These are phyloP conservation scores for Listronotus bonariensis DNA, from an alignment of 1,140 invertebrate genomes.

Conservation along the genomic window DNA sequence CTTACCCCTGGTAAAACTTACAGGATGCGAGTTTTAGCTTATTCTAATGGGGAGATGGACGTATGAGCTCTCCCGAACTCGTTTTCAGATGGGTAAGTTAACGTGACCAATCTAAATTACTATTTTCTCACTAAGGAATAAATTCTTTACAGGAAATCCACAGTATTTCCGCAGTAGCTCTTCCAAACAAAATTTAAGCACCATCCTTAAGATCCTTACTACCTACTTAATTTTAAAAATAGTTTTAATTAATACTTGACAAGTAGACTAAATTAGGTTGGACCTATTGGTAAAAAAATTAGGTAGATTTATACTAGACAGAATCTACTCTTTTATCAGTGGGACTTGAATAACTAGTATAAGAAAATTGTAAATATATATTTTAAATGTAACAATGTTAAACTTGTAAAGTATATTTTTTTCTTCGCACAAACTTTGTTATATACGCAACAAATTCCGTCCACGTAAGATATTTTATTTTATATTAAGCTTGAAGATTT, in stretches of 20 bases:
- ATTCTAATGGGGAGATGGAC: constrained; percentile 93
- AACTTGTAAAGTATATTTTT: too few relatives aligned
- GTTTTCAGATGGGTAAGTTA: constrained; percentile 78
- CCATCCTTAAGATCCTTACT: background rate
- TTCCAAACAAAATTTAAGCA: constrained; percentile 1
- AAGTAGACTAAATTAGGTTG: too few relatives aligned
- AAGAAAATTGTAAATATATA: too few relatives aligned
- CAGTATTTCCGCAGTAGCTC: constrained; percentile 38
- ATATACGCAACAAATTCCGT: background rate
- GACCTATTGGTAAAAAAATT: too few relatives aligned
- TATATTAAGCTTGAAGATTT: background rate
- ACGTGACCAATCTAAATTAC: background rate
- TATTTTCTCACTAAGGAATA: too few relatives aligned
- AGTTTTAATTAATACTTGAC: background rate
- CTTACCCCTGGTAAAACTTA: constrained; percentile 87
- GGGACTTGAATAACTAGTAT: too few relatives aligned
- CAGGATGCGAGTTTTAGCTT: constrained; percentile 87
- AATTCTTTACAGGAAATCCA: constrained; percentile 37
- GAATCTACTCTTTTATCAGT: too few relatives aligned
- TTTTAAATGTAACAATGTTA: too few relatives aligned
- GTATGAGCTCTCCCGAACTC: constrained; percentile 91
- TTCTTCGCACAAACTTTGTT: too few relatives aligned
- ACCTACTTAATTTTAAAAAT: background rate
- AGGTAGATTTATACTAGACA: too few relatives aligned
- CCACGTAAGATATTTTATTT: background rate